Evolutionary conservation across 2,113 vertebrate genomes (phyloP).

Genomic region (Hyperoodon ampullatus): DNA sequence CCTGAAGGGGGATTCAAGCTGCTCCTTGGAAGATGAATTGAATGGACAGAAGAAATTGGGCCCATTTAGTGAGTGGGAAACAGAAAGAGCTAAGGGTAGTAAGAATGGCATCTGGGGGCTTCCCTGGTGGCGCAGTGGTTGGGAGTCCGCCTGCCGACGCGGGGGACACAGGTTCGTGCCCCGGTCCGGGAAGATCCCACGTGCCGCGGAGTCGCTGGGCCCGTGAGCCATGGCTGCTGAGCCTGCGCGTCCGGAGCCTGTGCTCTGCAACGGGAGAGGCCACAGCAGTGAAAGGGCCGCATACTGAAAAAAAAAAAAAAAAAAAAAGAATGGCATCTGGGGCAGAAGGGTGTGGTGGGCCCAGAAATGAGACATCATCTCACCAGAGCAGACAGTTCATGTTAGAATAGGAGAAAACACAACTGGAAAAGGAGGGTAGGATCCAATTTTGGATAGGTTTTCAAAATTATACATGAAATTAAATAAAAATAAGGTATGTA

Average conservation of each 20-base stretch:
- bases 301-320: too few species aligned
- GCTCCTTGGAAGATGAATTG: neutral
- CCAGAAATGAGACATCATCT: neutral
- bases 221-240: too few species aligned
- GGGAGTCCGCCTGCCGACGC: too few species aligned
- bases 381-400: neutral
- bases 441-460: neutral
- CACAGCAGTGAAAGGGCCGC: too few species aligned
- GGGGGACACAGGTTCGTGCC: too few species aligned
- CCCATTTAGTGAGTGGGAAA: neutral
- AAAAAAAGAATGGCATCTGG: neutral
- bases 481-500: neutral
- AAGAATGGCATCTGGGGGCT: neutral
- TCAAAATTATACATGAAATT: neutral
- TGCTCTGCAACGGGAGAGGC: too few species aligned
- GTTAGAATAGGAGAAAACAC: neutral
- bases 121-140: too few species aligned
- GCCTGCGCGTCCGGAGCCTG: too few species aligned
- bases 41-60: neutral
- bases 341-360: neutral
- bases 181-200: too few species aligned
- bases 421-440: neutral
- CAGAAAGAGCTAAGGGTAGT: neutral
- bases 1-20: neutral
- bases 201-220: too few species aligned